These are phyloP conservation scores for Fistularia tabacaria DNA, from an alignment of 2,797 vertebrate genomes.

Conservation along the genomic window DNA sequence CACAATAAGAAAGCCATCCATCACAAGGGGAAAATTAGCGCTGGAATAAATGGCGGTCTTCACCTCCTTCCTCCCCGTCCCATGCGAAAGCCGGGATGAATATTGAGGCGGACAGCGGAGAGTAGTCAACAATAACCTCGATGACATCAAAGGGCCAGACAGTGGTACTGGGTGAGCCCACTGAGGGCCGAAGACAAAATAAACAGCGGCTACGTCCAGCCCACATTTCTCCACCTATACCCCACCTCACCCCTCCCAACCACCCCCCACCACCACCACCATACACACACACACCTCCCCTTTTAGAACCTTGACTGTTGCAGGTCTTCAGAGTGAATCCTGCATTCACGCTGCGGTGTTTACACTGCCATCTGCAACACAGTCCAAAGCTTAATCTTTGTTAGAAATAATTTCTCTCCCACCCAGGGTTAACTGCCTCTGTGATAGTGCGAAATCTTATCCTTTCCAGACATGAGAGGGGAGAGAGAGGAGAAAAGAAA, in stretches of 20 bases:
- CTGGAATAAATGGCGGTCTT: slow-evolving; percentile 73
- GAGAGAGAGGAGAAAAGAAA: slow-evolving; percentile 30
- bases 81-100: slow-evolving; percentile 60
- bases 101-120: slow-evolving; percentile 64
- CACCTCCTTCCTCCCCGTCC: slow-evolving; percentile 49
- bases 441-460: slow-evolving; percentile 70
- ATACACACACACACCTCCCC: neutral
- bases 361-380: slow-evolving; percentile 46
- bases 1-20: slow-evolving; percentile 81
- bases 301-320: slow-evolving; percentile 29
- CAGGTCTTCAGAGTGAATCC: slow-evolving; percentile 48
- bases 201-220: slow-evolving; percentile 62
- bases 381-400: slow-evolving; percentile 60
- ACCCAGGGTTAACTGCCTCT: slow-evolving; percentile 44
- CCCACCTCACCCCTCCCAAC: slow-evolving; percentile 23
- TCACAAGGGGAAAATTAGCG: slow-evolving; percentile 79
- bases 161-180: slow-evolving; percentile 66
- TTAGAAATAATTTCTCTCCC: slow-evolving; percentile 64
- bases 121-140: slow-evolving; percentile 76
- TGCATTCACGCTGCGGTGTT: slow-evolving; percentile 51
- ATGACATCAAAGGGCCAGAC: slow-evolving; percentile 75
- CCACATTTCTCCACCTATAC: slow-evolving; percentile 46
- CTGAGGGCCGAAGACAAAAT: slow-evolving; percentile 63
- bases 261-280: too few relatives aligned
- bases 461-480: slow-evolving; percentile 51